Conservation (phyloP, 1,140 invertebrate species). For the Drosophila pseudoobscura region DNA sequence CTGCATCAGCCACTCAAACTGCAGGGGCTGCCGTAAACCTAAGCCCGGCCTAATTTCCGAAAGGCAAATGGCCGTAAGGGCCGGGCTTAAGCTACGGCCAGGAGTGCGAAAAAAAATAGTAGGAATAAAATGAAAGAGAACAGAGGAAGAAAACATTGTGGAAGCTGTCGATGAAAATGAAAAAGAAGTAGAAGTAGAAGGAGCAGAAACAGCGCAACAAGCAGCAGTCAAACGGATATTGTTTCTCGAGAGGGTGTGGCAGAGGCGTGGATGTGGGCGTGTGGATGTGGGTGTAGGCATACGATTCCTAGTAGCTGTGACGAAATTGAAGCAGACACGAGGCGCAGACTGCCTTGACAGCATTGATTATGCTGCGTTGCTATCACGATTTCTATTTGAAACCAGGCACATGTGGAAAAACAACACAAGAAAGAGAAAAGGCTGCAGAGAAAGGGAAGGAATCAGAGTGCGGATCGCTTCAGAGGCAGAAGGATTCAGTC, state of each 20-base stretch:
- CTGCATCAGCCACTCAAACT: conserved; percentile 38
- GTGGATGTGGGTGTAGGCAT: too few relatives aligned
- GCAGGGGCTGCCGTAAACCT: conserved; percentile 41
- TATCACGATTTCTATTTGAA: conserved; percentile 64
- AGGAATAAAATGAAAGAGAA: conserved; percentile 37
- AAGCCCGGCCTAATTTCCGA: conserved; percentile 63
- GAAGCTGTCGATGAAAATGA: conserved; percentile 53
- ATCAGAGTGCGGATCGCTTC: not conserved
- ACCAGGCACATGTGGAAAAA: conserved; percentile 30
- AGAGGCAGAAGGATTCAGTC: not conserved
- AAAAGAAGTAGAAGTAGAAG: conserved; percentile 32
- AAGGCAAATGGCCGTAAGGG: conserved; percentile 55
- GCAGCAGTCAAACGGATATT: conserved; percentile 52
- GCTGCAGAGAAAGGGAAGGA: conserved; percentile 21
- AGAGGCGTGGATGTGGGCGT: not conserved
- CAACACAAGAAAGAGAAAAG: conserved; percentile 14
- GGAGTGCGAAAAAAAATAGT: conserved; percentile 28
- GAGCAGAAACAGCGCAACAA: conserved; percentile 28
- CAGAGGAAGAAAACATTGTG: conserved; percentile 45
- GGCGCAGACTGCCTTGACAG: conserved; percentile 14
- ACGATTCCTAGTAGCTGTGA: conserved; percentile 4
- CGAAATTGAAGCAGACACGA: conserved; percentile 46
- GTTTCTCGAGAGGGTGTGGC: conserved; percentile 25
- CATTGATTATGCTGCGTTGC: conserved; percentile 64
- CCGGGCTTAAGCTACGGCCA: conserved; percentile 16